Evolutionary conservation across 2,888 invertebrate genomes (phyloP).

Genomic region (Digitonthophagus gazella): DNA sequence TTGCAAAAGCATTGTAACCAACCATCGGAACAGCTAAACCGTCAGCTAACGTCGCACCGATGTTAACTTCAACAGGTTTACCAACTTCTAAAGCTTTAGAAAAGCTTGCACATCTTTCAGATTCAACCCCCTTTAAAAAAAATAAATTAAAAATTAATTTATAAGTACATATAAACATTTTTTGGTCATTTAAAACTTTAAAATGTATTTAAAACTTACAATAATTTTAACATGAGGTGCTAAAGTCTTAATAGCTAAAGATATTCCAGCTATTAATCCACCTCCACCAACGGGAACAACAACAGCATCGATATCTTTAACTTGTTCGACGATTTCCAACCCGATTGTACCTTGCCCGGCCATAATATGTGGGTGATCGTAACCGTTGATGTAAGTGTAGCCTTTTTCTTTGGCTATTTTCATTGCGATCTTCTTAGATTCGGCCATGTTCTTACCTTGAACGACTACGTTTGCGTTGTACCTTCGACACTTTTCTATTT

Average conservation of each 20-base stretch:
- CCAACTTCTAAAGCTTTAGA: conserved; percentile 60
- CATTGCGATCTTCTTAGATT: conserved; percentile 80
- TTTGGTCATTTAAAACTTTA: background rate
- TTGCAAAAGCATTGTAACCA: conserved; percentile 66
- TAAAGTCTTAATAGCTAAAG: conserved; percentile 83
- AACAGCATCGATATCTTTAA: conserved; percentile 83
- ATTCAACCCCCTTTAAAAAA: conserved; percentile 73
- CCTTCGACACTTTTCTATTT: conserved; percentile 82
- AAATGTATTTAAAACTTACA: conserved; percentile 56
- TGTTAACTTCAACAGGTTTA: conserved; percentile 55
- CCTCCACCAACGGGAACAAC: conserved; percentile 94
- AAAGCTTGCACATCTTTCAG: conserved; percentile 89
- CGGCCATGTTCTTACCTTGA: conserved; percentile 78
- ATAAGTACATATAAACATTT: background rate
- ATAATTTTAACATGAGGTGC: conserved; percentile 81
- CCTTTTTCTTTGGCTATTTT: conserved; percentile 67
- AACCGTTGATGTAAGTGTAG: conserved; percentile 86
- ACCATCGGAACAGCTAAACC: conserved; percentile 69
- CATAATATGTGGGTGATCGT: conserved; percentile 93
- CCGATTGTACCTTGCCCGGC: conserved; percentile 95
- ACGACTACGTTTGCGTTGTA: conserved; percentile 84
- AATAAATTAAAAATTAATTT: conserved; percentile 17
- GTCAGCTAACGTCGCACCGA: conserved; percentile 64
- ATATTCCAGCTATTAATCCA: conserved; percentile 87
- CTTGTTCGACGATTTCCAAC: conserved; percentile 88